Evolutionary conservation across 2,113 vertebrate genomes (phyloP).

Genomic region (Orcinus orca): DNA sequence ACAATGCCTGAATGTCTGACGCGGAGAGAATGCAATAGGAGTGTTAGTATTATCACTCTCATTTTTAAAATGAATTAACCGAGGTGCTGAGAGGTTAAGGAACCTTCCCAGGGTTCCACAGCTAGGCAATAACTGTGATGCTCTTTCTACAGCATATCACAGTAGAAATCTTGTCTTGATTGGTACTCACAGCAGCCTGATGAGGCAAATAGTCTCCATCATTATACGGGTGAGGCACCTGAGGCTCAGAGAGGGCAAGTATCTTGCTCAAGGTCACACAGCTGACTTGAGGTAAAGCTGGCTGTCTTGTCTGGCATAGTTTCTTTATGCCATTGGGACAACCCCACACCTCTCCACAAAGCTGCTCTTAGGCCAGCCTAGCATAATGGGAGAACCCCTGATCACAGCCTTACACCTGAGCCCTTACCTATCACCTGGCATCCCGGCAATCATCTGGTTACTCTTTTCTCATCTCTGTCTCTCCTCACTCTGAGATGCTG

Average conservation of each 20-base stretch:
- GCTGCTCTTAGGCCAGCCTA: background rate
- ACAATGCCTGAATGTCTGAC: background rate
- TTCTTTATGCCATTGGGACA: background rate
- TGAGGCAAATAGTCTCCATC: background rate
- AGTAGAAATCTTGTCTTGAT: background rate
- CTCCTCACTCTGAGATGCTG: too few species aligned
- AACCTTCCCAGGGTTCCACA: background rate
- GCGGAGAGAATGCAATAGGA: background rate
- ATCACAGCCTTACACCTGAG: background rate
- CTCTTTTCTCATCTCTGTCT: background rate
- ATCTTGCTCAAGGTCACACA: background rate
- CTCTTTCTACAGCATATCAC: background rate
- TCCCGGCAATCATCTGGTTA: background rate
- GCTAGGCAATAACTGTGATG: background rate
- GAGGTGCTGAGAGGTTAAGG: background rate
- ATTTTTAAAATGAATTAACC: background rate
- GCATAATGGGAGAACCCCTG: background rate
- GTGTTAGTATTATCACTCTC: background rate
- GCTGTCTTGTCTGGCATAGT: background rate
- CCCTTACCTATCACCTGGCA: fast-evolving
- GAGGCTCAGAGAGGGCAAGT: background rate
- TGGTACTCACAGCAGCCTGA: background rate
- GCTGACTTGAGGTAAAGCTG: background rate
- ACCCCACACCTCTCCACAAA: background rate
- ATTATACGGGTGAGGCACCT: background rate